phyloP scores from a whole-genome alignment of 2,113 vertebrate genomes.

The Malaclemys terrapin region DNA sequence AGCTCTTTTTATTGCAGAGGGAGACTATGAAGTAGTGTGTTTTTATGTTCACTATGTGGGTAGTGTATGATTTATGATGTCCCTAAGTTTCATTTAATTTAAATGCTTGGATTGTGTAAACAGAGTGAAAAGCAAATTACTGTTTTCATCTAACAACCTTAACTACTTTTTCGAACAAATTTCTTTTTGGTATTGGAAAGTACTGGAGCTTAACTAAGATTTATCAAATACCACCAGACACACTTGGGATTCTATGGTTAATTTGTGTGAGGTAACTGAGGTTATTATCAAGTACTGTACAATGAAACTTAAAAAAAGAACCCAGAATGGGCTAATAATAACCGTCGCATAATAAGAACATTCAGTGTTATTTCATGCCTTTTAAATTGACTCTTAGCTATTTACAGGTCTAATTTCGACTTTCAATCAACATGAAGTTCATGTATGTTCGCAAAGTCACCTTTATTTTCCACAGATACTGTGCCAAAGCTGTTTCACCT shows the following conservation, averaged over 20 bases:
- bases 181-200: accelerated
- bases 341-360: background rate
- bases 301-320: background rate
- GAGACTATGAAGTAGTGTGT: background rate
- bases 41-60: background rate
- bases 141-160: background rate
- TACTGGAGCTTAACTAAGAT: background rate
- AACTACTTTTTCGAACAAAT: background rate
- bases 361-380: background rate
- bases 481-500: background rate
- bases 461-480: background rate
- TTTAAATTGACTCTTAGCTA: background rate
- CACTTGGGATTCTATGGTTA: background rate
- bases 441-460: background rate
- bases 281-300: background rate
- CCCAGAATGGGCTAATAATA: background rate
- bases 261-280: background rate
- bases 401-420: background rate
- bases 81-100: background rate
- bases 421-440: background rate
- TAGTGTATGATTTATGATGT: accelerated
- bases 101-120: background rate
- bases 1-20: background rate
- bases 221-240: background rate
- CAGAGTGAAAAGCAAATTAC: background rate